These are phyloP conservation scores for Chaetops frenatus DNA, from an alignment of 2,113 vertebrate species.

Conservation along the genomic window DNA sequence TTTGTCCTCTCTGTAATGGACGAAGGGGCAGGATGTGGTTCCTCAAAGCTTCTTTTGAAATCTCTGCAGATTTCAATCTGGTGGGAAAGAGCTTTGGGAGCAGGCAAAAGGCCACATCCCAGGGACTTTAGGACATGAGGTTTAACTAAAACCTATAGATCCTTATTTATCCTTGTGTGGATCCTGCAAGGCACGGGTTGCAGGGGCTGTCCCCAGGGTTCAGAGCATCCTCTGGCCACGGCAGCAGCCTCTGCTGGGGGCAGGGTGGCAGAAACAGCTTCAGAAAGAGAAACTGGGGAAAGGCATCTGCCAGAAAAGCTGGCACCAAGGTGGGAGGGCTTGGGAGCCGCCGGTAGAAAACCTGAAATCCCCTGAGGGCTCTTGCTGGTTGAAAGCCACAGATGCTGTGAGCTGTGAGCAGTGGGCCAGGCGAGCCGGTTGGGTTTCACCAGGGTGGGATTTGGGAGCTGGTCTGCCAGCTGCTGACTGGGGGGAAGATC, in stretches of 20 bases:
- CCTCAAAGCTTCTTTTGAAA: neutral
- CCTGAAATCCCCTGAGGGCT: neutral
- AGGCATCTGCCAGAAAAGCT: neutral
- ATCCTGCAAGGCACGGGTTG: rapidly evolving
- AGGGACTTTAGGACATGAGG: neutral
- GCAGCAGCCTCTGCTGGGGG: neutral
- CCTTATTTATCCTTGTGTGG: rapidly evolving
- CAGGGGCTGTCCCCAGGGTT: neutral
- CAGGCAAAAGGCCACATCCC: neutral
- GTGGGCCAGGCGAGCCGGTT: rapidly evolving
- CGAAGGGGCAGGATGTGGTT: rapidly evolving
- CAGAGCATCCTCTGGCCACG: neutral
- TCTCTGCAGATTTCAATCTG: neutral
- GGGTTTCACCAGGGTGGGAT: neutral
- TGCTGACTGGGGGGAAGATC: neutral
- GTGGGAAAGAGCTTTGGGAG: neutral
- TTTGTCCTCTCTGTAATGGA: neutral
- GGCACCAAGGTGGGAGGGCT: neutral
- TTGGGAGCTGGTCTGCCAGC: neutral
- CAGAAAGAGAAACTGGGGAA: neutral
- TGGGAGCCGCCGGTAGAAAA: neutral
- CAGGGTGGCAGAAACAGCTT: neutral
- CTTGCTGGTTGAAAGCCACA: neutral
- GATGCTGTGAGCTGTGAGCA: neutral
- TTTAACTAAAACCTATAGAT: neutral